Evolutionary conservation across 2,888 invertebrate genomes (phyloP), one percentile per base, ranked within the genome.

Genomic region (Melanostoma mellinum): DNA sequence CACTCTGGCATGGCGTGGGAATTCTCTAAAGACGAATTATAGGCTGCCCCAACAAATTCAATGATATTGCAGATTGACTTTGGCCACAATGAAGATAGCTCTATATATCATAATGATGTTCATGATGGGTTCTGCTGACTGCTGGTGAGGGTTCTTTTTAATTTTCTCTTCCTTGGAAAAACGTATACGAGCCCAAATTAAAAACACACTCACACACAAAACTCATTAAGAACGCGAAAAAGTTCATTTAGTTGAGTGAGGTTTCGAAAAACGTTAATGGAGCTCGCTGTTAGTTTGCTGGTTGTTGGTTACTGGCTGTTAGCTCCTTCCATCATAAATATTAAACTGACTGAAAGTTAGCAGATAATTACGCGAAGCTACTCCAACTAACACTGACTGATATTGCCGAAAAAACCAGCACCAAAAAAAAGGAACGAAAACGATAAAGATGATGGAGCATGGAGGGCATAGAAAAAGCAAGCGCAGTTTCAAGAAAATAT

Each of bases 321-420:
- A 69, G 84, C 71, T 84, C 79, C 78, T 69, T 71, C 71, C 79
- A 84, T 84, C 84, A 84, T 84, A 84, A 84, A 84, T 84, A 84
- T 84, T 79, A 84, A 84, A 84, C 84, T 84, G 84, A 84, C 84
- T 84, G 84, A 84, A 84, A 84, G 84, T 84, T 84, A 84, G 84
- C 84, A 84, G 84, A 84, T 84, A 84, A 84, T 84, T 84, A 84
- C 84, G 79, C 75, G 84, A 60, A 84, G 84, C 84, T 84, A 84
- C 84, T 84, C 84, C 79, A 84, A 84, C 79, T 84, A 84, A 84
- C 84, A 84, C 84, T 74, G 84, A 84, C 84, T 67, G 79, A 84
- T 84, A 79, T 79, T 48, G 84, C 84, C 84, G 79, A 84, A 84
- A 84, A 53, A 75, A 74, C 52, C 56, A 40, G 52, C 52, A n/a